Percentiles rank a stretch among this genome's conserved stretches.
Conservation (phyloP, 92 coral and sea anemone species). For the Umimayanthus kanabou region DNA sequence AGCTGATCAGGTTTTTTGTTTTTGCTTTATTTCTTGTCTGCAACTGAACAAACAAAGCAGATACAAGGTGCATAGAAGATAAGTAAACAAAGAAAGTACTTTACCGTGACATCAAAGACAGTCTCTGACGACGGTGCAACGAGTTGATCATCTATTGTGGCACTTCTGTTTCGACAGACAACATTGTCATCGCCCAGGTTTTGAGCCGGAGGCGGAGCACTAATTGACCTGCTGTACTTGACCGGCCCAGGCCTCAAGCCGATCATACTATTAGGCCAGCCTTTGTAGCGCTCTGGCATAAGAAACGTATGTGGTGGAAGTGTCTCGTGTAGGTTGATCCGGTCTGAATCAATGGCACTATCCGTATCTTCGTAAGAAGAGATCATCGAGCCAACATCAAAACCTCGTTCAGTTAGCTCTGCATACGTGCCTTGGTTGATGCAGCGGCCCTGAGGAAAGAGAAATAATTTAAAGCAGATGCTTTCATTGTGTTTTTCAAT, state of each 20-base stretch:
- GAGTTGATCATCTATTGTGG: neutral
- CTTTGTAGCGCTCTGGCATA: conserved; percentile 28
- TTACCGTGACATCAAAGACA: conserved; percentile 7
- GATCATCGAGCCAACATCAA: conserved; percentile 73
- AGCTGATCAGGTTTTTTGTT: no score
- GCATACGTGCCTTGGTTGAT: conserved; percentile 69
- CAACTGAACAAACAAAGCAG: no score
- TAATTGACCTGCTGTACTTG: neutral
- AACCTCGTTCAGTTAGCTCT: conserved; percentile 57
- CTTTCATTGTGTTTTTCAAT: neutral
- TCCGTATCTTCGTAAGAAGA: conserved; percentile 61
- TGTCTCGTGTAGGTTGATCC: conserved; percentile 11
- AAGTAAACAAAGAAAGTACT: neutral
- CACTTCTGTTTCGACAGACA: neutral
- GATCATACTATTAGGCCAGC: conserved; percentile 11
- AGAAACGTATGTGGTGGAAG: conserved; percentile 36
- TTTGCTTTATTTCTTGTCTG: no score
- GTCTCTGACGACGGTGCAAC: neutral
- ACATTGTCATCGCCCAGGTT: neutral
- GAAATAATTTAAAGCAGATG: neutral
- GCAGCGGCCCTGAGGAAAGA: conserved; percentile 65
- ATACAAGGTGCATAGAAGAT: no score
- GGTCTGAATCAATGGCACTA: conserved; percentile 45
- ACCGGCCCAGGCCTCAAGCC: conserved; percentile 19
- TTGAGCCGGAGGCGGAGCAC: neutral